A percentile compares a stretch with the other conserved stretches of the same genome.
Conservation (phyloP, 1,140 invertebrate genomes). For the Gerris buenoi region DNA sequence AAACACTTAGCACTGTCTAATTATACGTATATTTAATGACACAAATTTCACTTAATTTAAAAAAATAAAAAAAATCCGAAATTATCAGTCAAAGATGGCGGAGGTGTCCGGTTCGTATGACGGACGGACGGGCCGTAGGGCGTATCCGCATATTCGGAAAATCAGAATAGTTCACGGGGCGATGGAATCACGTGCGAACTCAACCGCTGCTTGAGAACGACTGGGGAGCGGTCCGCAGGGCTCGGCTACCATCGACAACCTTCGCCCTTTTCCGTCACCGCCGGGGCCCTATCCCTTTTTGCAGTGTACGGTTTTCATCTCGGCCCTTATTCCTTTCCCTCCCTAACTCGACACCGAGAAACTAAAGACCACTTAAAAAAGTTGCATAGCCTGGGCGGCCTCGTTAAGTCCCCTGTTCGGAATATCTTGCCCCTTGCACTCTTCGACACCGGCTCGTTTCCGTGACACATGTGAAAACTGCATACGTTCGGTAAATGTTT, state of each 20-base stretch:
- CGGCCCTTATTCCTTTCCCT: background rate
- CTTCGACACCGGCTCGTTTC: no score
- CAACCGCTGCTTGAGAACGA: background rate
- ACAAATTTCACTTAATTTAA: background rate
- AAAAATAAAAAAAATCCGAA: background rate
- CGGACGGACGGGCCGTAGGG: background rate
- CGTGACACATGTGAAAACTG: no score
- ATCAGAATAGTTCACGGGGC: background rate
- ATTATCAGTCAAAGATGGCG: background rate
- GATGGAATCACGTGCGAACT: background rate
- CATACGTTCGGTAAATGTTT: no score
- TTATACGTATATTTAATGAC: background rate
- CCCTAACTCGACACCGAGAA: no score
- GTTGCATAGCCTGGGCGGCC: no score
- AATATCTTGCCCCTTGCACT: no score
- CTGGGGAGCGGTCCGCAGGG: background rate
- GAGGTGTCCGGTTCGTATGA: background rate
- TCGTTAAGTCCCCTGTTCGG: no score
- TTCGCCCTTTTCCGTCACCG: background rate
- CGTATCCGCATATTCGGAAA: background rate
- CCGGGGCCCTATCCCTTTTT: background rate
- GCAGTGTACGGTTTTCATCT: background rate
- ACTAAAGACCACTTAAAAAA: no score
- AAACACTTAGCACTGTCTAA: no score
- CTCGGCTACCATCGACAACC: background rate